Evolutionary conservation across 1,140 invertebrate genomes (phyloP).

Genomic region (Atopsyche davidsoni): DNA sequence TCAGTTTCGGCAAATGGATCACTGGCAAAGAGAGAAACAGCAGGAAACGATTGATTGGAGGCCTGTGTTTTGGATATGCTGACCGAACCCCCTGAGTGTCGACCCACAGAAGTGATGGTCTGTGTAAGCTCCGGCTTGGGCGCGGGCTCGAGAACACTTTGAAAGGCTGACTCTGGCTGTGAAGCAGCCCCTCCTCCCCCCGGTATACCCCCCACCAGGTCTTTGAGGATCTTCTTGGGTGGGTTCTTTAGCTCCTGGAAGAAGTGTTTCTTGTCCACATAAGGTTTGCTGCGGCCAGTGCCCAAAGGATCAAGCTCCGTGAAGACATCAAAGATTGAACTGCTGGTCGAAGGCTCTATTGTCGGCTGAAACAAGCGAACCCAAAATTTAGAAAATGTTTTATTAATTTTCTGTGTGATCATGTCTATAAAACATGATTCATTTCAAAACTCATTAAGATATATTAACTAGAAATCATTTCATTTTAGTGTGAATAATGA

Average conservation of each 20-base stretch:
- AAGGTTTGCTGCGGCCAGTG: constrained; percentile 81
- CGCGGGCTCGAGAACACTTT: constrained; percentile 29
- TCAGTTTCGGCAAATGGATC: constrained; percentile 69
- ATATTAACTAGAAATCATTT: no score
- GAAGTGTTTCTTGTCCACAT: constrained; percentile 91
- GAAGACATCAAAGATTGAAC: constrained; percentile 68
- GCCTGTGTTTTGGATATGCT: constrained; percentile 40
- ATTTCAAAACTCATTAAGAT: no score
- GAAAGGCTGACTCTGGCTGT: constrained; percentile 9
- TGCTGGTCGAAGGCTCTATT: constrained; percentile 33
- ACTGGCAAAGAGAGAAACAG: constrained; percentile 41
- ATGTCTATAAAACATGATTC: no score
- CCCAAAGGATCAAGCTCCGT: constrained; percentile 88
- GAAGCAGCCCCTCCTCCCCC: constrained; percentile 26
- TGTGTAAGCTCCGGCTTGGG: constrained; percentile 37
- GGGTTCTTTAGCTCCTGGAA: constrained; percentile 91
- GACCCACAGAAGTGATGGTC: constrained; percentile 43
- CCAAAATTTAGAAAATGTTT: constrained; percentile 4
- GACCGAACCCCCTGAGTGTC: constrained; percentile 46
- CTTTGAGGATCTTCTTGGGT: constrained; percentile 83
- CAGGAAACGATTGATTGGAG: constrained; percentile 25
- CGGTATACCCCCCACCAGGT: constrained; percentile 52
- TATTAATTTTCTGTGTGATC: no score
- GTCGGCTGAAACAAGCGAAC: constrained; percentile 11
- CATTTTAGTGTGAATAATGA: no score